Evolutionary conservation across 53 echinoderm and acorn worm genomes (phyloP).

Genomic region (Hippasteria phrygiana): DNA sequence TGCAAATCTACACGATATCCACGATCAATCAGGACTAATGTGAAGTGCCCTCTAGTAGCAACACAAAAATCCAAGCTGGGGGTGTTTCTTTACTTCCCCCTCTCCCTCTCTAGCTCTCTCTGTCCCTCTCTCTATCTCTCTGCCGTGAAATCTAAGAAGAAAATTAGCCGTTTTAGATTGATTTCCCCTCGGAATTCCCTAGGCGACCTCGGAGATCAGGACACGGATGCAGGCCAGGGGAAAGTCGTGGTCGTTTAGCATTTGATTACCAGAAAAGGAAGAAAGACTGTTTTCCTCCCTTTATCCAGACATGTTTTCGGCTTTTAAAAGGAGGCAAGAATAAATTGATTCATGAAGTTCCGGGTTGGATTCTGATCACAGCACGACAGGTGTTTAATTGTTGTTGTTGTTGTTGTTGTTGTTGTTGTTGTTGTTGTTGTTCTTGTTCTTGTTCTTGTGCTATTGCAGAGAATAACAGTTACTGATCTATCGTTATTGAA

Average conservation of each 20-base stretch:
- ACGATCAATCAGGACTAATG: slow-evolving; percentile 28
- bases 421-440: too few relatives aligned
- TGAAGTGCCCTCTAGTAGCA: not conserved
- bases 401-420: too few relatives aligned
- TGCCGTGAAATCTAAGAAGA: not conserved
- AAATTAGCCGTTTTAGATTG: slow-evolving; percentile 33
- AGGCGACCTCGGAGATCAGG: not conserved
- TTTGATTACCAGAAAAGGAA: not conserved
- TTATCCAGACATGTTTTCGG: too few relatives aligned
- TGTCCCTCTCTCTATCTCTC: not conserved
- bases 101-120: too few relatives aligned
- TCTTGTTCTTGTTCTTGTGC: too few relatives aligned
- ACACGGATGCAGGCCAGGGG: not conserved
- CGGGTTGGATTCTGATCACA: too few relatives aligned
- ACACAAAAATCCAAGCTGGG: not conserved
- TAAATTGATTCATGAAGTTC: too few relatives aligned
- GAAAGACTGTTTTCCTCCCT: not conserved
- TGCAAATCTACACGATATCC: not conserved
- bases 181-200: slow-evolving; percentile 5
- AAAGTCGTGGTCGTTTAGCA: not conserved
- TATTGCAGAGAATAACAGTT: too few relatives aligned
- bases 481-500: too few relatives aligned
- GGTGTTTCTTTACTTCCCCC: not conserved
- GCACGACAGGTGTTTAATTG: too few relatives aligned
- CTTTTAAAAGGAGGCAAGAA: too few relatives aligned